A percentile compares a stretch with the other conserved stretches of the same genome.
Evolutionary conservation across 2,113 vertebrate genomes (phyloP).

Genomic region (Prinia subflava): DNA sequence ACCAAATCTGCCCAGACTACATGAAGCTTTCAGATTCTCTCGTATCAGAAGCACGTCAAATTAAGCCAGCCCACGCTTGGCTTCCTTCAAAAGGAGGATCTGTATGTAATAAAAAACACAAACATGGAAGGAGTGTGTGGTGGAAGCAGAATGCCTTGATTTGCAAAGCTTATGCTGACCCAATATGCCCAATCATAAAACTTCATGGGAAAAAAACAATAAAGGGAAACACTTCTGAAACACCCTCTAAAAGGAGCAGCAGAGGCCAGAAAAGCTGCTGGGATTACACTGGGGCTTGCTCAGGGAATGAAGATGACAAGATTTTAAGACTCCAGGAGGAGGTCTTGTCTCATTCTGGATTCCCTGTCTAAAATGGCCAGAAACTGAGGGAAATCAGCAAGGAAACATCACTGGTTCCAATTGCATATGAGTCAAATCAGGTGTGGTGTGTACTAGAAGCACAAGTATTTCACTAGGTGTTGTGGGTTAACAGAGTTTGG

Average conservation of each 20-base stretch:
- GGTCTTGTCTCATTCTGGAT: not conserved
- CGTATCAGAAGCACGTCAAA: not conserved
- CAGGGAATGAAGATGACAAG: not conserved
- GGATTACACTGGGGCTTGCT: not conserved
- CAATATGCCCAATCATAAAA: not conserved
- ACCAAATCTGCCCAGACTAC: not conserved
- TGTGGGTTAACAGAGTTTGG: no score
- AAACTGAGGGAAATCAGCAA: not conserved
- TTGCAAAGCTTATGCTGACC: not conserved
- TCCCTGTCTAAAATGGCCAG: not conserved
- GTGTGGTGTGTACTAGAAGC: not conserved
- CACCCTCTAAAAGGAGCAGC: not conserved
- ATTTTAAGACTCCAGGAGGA: not conserved
- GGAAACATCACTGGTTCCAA: not conserved
- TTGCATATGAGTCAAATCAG: not conserved
- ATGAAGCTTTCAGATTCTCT: not conserved
- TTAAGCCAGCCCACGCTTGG: not conserved
- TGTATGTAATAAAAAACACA: not conserved
- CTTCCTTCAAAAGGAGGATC: not conserved
- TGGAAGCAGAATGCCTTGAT: not conserved
- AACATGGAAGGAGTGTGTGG: not conserved
- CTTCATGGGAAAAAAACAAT: not conserved
- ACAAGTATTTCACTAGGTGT: not conserved
- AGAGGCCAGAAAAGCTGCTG: not conserved
- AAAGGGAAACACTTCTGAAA: not conserved